Conservation (phyloP, 1,140 invertebrate genomes). For the Leptinotarsa lineolata region DNA sequence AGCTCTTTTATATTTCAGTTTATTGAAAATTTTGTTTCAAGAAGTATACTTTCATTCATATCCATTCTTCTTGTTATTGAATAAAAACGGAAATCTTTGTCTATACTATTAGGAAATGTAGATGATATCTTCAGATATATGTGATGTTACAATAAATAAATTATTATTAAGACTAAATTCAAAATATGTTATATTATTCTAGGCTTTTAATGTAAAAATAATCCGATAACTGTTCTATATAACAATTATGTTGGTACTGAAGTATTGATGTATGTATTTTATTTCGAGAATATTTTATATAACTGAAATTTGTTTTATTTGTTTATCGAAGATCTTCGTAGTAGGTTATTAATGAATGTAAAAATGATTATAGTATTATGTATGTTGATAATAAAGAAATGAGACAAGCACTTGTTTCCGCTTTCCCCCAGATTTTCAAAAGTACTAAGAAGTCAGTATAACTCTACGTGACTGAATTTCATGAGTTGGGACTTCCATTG, state of each 20-base stretch:
- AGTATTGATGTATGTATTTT: not conserved
- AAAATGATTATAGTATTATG: slow-evolving; percentile 7
- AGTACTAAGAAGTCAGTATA: no score
- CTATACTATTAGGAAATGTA: slow-evolving; percentile 6
- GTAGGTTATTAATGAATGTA: slow-evolving; percentile 5
- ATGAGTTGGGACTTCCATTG: no score
- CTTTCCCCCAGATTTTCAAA: no score
- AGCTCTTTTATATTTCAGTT: no score
- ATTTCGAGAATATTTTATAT: slow-evolving; percentile 13
- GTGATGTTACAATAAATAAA: slow-evolving; percentile 44
- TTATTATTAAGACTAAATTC: slow-evolving; percentile 18
- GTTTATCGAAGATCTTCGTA: not conserved
- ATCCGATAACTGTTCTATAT: slow-evolving; percentile 1
- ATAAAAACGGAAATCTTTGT: not conserved
- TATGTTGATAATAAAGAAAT: slow-evolving; percentile 30
- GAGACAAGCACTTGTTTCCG: no score
- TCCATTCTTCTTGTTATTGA: not conserved
- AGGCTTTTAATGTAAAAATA: slow-evolving; percentile 43
- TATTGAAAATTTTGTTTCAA: no score
- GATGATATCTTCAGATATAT: slow-evolving; percentile 41
- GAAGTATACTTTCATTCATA: not conserved
- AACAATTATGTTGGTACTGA: not conserved
- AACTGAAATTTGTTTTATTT: slow-evolving; percentile 4
- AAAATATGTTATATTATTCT: slow-evolving; percentile 36
- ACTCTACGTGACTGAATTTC: no score